These are phyloP conservation scores for Girardinichthys multiradiatus DNA, from an alignment of 2,113 vertebrate genomes.

Conservation along the genomic window DNA sequence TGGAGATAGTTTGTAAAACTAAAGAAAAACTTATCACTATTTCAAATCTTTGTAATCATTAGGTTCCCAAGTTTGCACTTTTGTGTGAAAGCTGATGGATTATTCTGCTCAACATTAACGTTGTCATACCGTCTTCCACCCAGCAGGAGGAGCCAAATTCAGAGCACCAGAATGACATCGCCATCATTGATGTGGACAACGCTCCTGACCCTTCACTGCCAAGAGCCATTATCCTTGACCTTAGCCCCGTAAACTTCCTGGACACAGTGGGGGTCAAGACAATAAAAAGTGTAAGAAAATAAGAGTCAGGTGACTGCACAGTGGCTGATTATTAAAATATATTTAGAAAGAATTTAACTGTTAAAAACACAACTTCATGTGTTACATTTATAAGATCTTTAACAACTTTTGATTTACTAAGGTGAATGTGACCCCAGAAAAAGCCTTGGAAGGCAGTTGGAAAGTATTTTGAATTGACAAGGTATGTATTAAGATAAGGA, in stretches of 20 bases:
- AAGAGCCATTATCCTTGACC: conserved; percentile 86
- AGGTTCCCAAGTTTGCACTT: background rate
- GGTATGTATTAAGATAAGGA: no score
- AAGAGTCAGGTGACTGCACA: background rate
- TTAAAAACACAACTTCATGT: no score
- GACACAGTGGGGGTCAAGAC: conserved; percentile 92
- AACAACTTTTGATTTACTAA: background rate
- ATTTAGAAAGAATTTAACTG: background rate
- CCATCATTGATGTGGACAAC: conserved; percentile 50
- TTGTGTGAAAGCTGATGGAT: background rate
- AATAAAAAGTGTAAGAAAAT: conserved; percentile 83
- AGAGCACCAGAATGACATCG: conserved; percentile 32
- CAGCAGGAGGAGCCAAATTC: conserved; percentile 32
- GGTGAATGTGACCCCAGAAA: no score
- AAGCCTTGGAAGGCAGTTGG: no score
- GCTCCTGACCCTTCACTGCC: conserved; percentile 78
- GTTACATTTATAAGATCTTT: background rate
- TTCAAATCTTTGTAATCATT: background rate
- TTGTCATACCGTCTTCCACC: conserved; percentile 17
- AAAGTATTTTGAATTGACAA: no score
- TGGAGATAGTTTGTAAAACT: no score
- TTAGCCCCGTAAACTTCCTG: conserved; percentile 88
- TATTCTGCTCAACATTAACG: background rate
- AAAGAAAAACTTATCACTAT: no score
- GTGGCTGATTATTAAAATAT: background rate